Conservation (phyloP, 2,797 vertebrate species). For the Silurus aristotelis region DNA sequence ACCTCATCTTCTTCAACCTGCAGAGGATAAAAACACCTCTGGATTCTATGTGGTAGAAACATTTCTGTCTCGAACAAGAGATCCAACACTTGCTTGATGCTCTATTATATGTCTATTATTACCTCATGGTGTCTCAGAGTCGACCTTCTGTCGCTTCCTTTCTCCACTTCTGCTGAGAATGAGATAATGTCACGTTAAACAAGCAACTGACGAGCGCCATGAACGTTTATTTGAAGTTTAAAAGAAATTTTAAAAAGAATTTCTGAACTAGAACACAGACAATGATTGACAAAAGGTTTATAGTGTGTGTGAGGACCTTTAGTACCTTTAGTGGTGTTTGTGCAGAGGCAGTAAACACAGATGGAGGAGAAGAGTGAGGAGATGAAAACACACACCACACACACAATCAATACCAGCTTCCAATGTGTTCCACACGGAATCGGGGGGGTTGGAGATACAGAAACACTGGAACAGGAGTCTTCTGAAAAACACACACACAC, state of each 20-base stretch:
- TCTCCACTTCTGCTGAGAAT: background rate
- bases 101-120: too few species aligned
- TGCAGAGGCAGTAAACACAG: conserved; percentile 39
- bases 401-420: conserved; percentile 28
- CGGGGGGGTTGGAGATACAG: too few species aligned
- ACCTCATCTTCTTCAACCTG: conserved; percentile 8
- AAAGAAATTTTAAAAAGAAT: too few species aligned
- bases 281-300: background rate
- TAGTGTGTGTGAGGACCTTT: too few species aligned
- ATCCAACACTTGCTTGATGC: too few species aligned
- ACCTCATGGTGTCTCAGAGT: background rate
- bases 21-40: too few species aligned
- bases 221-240: too few species aligned
- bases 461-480: background rate
- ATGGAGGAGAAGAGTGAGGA: conserved; percentile 16
- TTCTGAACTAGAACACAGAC: too few species aligned
- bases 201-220: too few species aligned
- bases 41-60: too few species aligned
- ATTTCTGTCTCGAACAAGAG: background rate
- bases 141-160: background rate
- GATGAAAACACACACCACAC: conserved; percentile 41
- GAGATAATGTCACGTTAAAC: background rate
- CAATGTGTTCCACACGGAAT: background rate
- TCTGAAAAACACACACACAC: background rate
- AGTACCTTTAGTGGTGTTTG: conserved; percentile 2